A percentile compares a stretch with the other conserved stretches of the same genome.
Evolutionary conservation across 2,113 vertebrate species (phyloP).

Genomic region (Isurus oxyrinchus): DNA sequence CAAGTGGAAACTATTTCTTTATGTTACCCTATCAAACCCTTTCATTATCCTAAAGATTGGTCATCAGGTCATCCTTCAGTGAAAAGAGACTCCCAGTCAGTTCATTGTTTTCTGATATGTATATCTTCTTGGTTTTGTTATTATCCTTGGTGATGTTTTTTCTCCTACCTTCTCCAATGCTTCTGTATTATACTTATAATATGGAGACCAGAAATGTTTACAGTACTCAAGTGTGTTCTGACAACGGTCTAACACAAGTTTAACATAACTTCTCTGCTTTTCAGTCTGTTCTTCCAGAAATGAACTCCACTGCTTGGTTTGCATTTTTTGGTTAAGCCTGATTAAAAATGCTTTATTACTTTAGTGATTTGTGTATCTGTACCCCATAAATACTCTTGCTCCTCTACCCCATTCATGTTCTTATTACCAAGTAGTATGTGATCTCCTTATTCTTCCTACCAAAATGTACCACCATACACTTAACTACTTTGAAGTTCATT

Average conservation of each 20-base stretch:
- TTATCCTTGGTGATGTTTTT: background rate
- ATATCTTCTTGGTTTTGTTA: background rate
- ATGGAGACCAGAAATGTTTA: background rate
- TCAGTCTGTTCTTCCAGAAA: background rate
- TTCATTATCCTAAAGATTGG: background rate
- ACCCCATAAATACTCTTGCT: background rate
- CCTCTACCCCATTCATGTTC: background rate
- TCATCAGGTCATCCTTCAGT: background rate
- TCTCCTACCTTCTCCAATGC: background rate
- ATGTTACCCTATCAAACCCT: too few species aligned
- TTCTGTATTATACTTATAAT: background rate
- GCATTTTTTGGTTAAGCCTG: background rate
- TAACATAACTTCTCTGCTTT: background rate
- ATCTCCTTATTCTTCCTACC: background rate
- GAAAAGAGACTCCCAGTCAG: background rate
- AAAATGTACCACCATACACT: background rate
- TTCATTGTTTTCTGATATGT: background rate
- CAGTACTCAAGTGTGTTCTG: background rate
- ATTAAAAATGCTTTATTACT: background rate
- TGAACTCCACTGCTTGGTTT: background rate
- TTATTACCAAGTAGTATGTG: background rate
- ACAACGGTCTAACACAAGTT: background rate
- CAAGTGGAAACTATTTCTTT: background rate
- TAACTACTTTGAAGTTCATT: background rate
- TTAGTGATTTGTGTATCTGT: too few species aligned